These are phyloP conservation scores for Hydropsyche betteni DNA, from an alignment of 2,888 invertebrate species.

Conservation along the genomic window DNA sequence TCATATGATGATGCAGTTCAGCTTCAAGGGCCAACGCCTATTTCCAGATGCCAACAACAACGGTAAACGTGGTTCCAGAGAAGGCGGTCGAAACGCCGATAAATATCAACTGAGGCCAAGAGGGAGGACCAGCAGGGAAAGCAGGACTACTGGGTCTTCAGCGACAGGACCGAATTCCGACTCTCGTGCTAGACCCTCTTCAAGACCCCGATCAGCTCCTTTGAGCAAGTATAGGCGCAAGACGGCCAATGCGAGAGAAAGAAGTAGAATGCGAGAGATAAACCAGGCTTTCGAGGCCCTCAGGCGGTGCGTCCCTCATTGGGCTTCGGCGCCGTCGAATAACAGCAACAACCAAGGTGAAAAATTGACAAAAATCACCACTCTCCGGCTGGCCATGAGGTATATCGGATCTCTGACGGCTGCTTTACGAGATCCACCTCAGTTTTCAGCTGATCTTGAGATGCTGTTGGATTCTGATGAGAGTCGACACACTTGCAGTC, in stretches of 20 bases:
- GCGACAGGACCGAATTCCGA: conserved; percentile 30
- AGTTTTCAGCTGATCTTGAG: conserved; percentile 45
- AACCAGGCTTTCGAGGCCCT: conserved; percentile 88
- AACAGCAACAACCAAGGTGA: conserved; percentile 61
- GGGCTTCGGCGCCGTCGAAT: conserved; percentile 58
- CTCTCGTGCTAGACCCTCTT: conserved; percentile 54
- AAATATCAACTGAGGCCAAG: conserved; percentile 67
- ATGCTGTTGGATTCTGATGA: conserved; percentile 49
- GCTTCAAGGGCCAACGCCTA: conserved; percentile 50
- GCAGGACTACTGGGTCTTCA: conserved; percentile 54
- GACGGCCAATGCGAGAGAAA: conserved; percentile 89
- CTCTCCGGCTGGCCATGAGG: conserved; percentile 85
- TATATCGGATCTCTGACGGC: conserved; percentile 83
- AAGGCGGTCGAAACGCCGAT: conserved; percentile 54
- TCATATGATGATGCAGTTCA: conserved; percentile 52
- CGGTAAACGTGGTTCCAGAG: conserved; percentile 45
- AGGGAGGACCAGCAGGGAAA: conserved; percentile 60
- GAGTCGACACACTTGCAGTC: conserved; percentile 50
- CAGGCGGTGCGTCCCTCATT: conserved; percentile 78
- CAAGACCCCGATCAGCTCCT: conserved; percentile 74
- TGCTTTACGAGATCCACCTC: conserved; percentile 65
- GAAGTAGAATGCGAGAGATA: conserved; percentile 89
- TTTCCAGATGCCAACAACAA: conserved; percentile 51
- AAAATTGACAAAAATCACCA: conserved; percentile 90
- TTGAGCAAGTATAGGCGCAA: conserved; percentile 89